Base-by-base conservation (phyloP, 2,888 invertebrate genomes). In the Mayetiola destructor region DNA sequence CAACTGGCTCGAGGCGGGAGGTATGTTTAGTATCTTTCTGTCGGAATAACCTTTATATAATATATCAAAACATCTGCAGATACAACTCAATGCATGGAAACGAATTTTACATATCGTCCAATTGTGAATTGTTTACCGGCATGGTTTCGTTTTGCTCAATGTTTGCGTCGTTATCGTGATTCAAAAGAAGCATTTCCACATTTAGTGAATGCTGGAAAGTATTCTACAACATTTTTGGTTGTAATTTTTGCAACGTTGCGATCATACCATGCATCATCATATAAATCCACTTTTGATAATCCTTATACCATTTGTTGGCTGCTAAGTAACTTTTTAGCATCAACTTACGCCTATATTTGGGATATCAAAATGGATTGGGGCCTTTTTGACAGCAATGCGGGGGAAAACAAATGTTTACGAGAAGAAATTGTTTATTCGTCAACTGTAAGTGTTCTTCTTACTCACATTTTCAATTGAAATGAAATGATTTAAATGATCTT, bases 331-430 rank as follows among this genome's bases (percentile, higher is more conserved):
- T 70, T 95, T 32, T 73, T 93, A 3, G 93, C 91, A 57, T 95
- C 97, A 0, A 80, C 88, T 59, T 99, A 99, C 72, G 91, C 96
- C 0, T 93, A 94, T 71, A 86, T 89, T 2, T 99, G 99, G 97
- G 97, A 99, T 72, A 86, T 97, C 35, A 92, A 90, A 74, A 92
- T 99, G 89, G 99, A 99, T 77, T 99, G 99, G 99, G 96, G 96
- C 0, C 76, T 97, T 58, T 84, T 97, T 66, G 95, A 95, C 67
- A 81, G 83, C 58, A 88, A 88, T 63, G 87, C 93, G 1, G 90
- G 89, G 0, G 93, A 94, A 75, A 91, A 95, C 76, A 82, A 79
- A 68, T 87, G 94, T 69, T 76, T 96, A 1, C 76, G 96, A 40
- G 95, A 96, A 68, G 95, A 96, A 77, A 87, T 94, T 59, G 95